Percentiles rank a stretch among this genome's conserved stretches.
phyloP scores from a whole-genome alignment of 2,888 invertebrate species.

The Elgonia sp. region DNA sequence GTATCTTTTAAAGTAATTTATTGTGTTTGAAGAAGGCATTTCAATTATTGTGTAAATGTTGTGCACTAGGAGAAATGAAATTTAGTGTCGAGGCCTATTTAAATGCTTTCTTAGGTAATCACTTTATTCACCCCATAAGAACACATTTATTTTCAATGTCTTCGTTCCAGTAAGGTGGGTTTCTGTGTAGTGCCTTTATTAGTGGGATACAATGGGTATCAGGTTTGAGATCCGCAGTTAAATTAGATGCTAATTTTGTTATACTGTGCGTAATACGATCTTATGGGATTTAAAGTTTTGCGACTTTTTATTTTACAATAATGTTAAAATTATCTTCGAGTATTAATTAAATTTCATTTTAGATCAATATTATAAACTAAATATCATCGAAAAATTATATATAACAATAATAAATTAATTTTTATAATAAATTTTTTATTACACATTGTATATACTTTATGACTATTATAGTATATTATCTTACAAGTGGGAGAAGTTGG shows the following conservation, averaged over 20 bases:
- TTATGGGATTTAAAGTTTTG: not conserved
- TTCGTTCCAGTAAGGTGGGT: constrained; percentile 49
- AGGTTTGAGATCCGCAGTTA: constrained; percentile 35
- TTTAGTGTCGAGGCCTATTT: constrained; percentile 53
- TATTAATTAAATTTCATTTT: too few species aligned
- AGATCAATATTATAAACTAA: too few species aligned
- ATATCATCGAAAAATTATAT: too few species aligned
- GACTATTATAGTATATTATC: too few species aligned
- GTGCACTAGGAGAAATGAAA: constrained; percentile 13
- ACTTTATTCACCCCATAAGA: constrained; percentile 67
- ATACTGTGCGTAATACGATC: constrained; percentile 18
- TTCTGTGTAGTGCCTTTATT: constrained; percentile 63
- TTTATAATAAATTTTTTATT: too few species aligned
- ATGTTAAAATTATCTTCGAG: too few species aligned
- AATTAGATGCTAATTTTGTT: constrained; percentile 64
- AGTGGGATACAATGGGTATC: constrained; percentile 56
- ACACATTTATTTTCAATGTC: constrained; percentile 67
- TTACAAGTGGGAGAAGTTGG: too few species aligned
- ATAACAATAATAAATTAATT: too few species aligned
- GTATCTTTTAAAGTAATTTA: constrained; percentile 49
- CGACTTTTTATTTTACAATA: too few species aligned
- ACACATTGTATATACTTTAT: too few species aligned
- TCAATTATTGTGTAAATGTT: constrained; percentile 69
- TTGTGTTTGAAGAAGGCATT: constrained; percentile 49
- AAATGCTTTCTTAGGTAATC: constrained; percentile 61